Conservation (phyloP, 2,797 vertebrate genomes). For the Chelmon rostratus region DNA sequence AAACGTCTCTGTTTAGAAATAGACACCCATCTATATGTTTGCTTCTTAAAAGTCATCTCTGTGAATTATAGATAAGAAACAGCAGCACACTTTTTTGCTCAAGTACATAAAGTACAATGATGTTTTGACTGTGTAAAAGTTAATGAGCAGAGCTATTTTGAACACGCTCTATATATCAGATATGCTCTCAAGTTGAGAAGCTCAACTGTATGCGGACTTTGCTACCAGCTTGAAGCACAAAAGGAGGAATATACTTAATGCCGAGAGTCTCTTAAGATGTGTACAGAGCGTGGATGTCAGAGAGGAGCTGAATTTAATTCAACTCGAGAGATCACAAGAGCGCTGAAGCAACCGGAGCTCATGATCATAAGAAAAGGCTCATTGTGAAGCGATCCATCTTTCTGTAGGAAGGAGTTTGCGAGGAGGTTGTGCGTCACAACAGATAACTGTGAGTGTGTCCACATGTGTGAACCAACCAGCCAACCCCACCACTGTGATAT, state of each 20-base stretch:
- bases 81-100: slow-evolving; percentile 6
- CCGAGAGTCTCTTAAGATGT: slow-evolving; percentile 24
- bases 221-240: slow-evolving; percentile 25
- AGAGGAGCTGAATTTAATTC: slow-evolving; percentile 16
- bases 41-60: slow-evolving; percentile 12
- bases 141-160: slow-evolving; percentile 55
- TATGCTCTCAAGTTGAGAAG: slow-evolving; percentile 5
- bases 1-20: neutral
- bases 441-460: slow-evolving; percentile 19
- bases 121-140: slow-evolving; percentile 44
- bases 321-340: slow-evolving; percentile 1
- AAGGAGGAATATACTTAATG: slow-evolving; percentile 10
- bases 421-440: slow-evolving; percentile 2
- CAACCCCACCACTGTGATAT: slow-evolving; percentile 4
- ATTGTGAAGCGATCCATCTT: slow-evolving; percentile 20
- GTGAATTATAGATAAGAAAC: slow-evolving; percentile 23
- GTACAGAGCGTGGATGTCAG: slow-evolving; percentile 9
- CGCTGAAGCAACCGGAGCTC: neutral
- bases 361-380: slow-evolving; percentile 15
- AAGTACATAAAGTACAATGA: slow-evolving; percentile 24
- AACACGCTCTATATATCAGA: slow-evolving; percentile 40
- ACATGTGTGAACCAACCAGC: slow-evolving; percentile 13
- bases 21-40: neutral
- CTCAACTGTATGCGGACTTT: slow-evolving; percentile 15
- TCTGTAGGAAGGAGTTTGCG: neutral